Percentiles rank a stretch among this genome's conserved stretches.
Evolutionary conservation across 2,797 vertebrate genomes (phyloP).

Genomic region (Trichosurus vulpecula): DNA sequence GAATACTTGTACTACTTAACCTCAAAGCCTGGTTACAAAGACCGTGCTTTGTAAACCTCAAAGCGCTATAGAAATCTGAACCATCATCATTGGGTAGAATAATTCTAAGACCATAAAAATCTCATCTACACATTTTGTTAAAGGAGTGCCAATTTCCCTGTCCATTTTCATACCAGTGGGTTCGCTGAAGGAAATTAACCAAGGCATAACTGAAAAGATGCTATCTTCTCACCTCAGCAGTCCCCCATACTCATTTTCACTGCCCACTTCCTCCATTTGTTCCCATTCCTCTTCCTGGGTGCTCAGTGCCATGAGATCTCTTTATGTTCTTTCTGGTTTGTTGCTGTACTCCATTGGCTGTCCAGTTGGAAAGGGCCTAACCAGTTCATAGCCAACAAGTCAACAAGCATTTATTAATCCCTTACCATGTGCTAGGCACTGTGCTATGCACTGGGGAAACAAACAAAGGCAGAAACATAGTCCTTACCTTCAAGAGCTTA

Average conservation of each 20-base stretch:
- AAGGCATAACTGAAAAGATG: background rate
- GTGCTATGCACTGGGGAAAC: background rate
- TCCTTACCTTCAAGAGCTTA: background rate
- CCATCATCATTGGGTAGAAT: background rate
- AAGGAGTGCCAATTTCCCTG: background rate
- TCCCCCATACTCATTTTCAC: background rate
- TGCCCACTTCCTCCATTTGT: background rate
- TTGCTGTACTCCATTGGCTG: too few relatives aligned
- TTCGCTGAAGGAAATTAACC: background rate
- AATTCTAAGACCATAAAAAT: background rate
- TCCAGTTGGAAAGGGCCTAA: background rate
- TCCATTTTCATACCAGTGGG: background rate
- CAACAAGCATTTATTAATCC: background rate
- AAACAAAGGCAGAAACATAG: background rate
- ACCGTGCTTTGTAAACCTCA: background rate
- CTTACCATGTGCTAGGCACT: background rate
- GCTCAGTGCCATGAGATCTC: background rate
- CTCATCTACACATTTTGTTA: background rate
- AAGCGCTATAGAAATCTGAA: background rate
- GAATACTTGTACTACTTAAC: background rate
- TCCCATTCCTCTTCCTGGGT: background rate
- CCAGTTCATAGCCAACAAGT: background rate
- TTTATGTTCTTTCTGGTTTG: background rate
- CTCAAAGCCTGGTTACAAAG: background rate
- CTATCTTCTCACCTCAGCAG: background rate